Evolutionary conservation across 2,888 invertebrate species (phyloP).

Genomic region (Oscheius sp.): DNA sequence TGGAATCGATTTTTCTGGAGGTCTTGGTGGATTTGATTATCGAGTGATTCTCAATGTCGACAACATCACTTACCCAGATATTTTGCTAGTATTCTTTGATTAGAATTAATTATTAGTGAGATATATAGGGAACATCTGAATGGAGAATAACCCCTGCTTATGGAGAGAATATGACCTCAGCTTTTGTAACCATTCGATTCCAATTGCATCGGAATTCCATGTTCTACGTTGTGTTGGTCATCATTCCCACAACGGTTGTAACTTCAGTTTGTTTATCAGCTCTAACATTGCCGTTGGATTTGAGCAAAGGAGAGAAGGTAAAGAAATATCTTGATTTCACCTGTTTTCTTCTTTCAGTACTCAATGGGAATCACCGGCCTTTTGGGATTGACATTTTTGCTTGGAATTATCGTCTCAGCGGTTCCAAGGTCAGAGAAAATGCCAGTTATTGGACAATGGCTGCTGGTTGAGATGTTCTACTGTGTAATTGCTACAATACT

Average conservation of each 20-base stretch:
- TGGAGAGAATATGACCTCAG: too few species aligned
- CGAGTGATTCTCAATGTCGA: background rate
- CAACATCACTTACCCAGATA: background rate
- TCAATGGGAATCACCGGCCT: background rate
- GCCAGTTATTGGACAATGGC: constrained; percentile 7
- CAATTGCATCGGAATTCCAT: background rate
- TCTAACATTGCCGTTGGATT: background rate
- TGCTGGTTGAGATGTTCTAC: constrained; percentile 12
- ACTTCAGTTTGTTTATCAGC: background rate
- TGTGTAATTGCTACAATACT: constrained; percentile 3
- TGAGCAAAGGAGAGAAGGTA: background rate
- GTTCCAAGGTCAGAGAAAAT: background rate
- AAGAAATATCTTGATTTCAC: background rate
- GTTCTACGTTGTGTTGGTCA: background rate
- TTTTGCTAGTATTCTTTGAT: background rate
- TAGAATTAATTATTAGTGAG: too few species aligned
- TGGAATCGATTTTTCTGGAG: background rate
- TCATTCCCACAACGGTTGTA: background rate
- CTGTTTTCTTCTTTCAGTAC: background rate
- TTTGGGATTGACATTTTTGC: constrained; percentile 6
- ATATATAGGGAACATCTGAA: too few species aligned
- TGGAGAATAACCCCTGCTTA: too few species aligned
- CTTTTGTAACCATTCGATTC: background rate
- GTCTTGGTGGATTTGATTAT: background rate
- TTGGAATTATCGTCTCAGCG: background rate